A percentile compares a stretch with the other conserved stretches of the same genome.
Evolutionary conservation across 2,797 vertebrate genomes (phyloP).

Genomic region (Sarcophilus harrisii): DNA sequence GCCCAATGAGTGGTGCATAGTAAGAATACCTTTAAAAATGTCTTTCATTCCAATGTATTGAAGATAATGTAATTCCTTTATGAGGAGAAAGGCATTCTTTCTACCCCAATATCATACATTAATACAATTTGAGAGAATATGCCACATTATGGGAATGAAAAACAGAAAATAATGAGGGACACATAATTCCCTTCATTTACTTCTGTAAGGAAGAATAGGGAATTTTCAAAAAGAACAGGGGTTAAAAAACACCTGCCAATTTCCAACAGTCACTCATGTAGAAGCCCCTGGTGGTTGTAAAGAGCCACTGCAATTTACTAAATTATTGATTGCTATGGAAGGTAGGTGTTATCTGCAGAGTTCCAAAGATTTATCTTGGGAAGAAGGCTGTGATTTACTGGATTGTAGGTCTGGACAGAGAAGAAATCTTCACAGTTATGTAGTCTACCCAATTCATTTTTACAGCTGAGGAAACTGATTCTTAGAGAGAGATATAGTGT

Average conservation of each 20-base stretch:
- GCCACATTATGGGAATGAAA: constrained; percentile 7
- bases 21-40: constrained; percentile 47
- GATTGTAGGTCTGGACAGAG: background rate
- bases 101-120: background rate
- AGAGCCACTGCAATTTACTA: background rate
- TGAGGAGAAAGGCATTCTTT: background rate
- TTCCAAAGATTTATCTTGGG: background rate
- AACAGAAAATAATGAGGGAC: background rate
- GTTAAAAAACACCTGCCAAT: background rate
- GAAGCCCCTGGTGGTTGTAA: background rate
- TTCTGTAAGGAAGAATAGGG: background rate
- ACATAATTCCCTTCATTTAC: background rate
- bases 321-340: background rate
- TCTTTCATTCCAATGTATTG: constrained; percentile 37
- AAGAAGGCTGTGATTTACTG: background rate
- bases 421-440: background rate
- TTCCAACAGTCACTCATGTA: background rate
- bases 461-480: background rate
- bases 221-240: background rate
- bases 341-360: background rate
- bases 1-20: background rate
- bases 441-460: background rate
- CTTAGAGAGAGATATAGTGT: background rate
- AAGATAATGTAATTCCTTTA: background rate
- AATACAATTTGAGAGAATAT: constrained; percentile 36